Evolutionary conservation across 2,888 invertebrate genomes (phyloP).

Genomic region (Cloeon dipterum): DNA sequence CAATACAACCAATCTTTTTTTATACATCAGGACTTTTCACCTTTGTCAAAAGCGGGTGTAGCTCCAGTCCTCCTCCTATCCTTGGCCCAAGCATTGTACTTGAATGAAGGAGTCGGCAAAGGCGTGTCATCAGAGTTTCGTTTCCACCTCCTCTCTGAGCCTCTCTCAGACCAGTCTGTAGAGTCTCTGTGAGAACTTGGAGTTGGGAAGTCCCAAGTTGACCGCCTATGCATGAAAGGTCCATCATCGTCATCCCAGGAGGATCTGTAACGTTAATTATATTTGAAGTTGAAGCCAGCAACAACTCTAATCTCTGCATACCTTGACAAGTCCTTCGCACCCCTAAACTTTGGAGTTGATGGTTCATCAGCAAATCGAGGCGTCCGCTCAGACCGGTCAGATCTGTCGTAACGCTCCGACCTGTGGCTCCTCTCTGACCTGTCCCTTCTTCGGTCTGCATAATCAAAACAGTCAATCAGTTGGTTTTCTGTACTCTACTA

Average conservation of each 20-base stretch:
- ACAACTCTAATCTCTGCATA: constrained; percentile 17
- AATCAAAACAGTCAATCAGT: neutral
- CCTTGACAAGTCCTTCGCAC: constrained; percentile 33
- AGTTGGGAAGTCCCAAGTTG: constrained; percentile 85
- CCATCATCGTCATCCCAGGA: constrained; percentile 64
- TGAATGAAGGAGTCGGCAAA: constrained; percentile 69
- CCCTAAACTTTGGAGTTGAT: constrained; percentile 47
- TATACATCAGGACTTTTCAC: too few relatives aligned
- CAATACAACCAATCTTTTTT: too few relatives aligned
- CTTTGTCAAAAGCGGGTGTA: too few relatives aligned
- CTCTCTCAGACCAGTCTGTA: constrained; percentile 13
- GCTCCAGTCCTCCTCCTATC: constrained; percentile 39
- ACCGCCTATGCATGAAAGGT: constrained; percentile 34
- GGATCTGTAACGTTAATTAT: constrained; percentile 24
- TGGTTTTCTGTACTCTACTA: neutral
- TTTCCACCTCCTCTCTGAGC: constrained; percentile 17
- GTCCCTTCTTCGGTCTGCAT: neutral
- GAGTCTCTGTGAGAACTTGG: constrained; percentile 22
- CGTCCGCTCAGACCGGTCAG: constrained; percentile 15
- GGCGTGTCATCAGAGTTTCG: constrained; percentile 39
- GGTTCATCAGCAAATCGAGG: constrained; percentile 66
- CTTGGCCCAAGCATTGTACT: constrained; percentile 55
- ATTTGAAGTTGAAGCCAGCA: constrained; percentile 4
- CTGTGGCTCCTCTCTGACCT: neutral
- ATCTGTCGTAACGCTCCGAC: neutral